Evolutionary conservation across 2,113 vertebrate genomes (phyloP).

Genomic region (Spermophilus dauricus): DNA sequence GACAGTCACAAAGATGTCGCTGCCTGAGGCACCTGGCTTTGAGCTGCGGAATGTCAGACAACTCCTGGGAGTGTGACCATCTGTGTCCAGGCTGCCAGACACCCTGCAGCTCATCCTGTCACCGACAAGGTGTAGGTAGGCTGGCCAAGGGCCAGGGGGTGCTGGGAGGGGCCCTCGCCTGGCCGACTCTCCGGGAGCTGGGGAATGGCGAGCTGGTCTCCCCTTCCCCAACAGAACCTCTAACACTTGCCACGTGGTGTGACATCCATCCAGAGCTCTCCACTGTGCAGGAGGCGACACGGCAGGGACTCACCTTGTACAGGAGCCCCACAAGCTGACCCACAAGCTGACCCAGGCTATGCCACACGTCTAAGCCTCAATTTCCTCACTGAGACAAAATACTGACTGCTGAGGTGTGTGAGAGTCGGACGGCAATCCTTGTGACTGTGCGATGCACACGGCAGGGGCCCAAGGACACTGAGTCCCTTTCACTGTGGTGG

Average conservation of each 20-base stretch:
- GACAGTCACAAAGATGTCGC: background rate
- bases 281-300: background rate
- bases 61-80: background rate
- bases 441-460: no score
- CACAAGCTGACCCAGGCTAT: accelerated
- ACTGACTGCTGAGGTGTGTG: background rate
- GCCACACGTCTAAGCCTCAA: background rate
- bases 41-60: background rate
- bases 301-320: background rate
- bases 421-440: background rate
- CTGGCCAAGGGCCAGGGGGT: background rate
- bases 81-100: background rate
- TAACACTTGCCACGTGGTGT: background rate
- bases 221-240: background rate
- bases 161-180: accelerated
- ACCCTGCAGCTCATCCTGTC: background rate
- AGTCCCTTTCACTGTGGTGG: accelerated
- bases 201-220: no score
- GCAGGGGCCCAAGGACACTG: background rate
- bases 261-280: background rate
- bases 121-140: background rate
- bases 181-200: accelerated
- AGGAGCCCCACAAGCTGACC: background rate
- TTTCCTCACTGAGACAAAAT: background rate
- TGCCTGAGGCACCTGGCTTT: background rate